Conservation (phyloP, 2,888 invertebrate species). For the Chrysodeixis includens region DNA sequence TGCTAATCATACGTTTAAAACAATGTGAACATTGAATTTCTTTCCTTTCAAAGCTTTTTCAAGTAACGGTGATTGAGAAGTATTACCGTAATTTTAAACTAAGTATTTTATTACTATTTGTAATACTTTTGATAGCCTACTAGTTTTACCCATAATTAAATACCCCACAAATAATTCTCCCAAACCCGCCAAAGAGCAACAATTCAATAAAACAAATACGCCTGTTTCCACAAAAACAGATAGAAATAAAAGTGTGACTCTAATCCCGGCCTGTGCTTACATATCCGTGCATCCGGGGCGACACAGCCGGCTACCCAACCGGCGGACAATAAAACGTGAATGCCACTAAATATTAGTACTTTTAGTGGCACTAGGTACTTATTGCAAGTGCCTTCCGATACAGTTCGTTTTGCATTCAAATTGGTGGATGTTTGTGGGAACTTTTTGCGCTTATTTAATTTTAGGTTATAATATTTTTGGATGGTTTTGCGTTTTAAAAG, state of each 20-base stretch:
- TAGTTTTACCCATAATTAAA: no score
- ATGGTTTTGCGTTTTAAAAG: not conserved
- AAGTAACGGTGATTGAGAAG: no score
- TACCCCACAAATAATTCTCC: no score
- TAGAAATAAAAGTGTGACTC: conserved; percentile 21
- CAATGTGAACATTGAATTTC: no score
- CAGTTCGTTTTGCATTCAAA: conserved; percentile 48
- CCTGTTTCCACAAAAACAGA: not conserved
- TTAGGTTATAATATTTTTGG: not conserved
- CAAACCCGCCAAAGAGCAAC: not conserved
- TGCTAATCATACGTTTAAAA: no score
- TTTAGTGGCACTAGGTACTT: conserved; percentile 32
- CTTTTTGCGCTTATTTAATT: conserved; percentile 16
- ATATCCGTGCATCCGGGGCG: conserved; percentile 68
- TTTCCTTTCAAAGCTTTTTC: no score
- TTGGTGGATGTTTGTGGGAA: conserved; percentile 46
- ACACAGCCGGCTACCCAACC: conserved; percentile 76
- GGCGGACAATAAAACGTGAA: conserved; percentile 74
- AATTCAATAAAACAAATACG: not conserved
- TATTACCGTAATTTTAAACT: no score
- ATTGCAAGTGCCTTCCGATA: conserved; percentile 59
- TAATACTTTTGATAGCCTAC: no score
- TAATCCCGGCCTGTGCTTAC: conserved; percentile 70
- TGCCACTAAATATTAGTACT: conserved; percentile 70
- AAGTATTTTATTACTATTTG: no score